These are phyloP conservation scores for Allenopithecus nigroviridis DNA, from an alignment of 2,797 vertebrate genomes.

Conservation along the genomic window DNA sequence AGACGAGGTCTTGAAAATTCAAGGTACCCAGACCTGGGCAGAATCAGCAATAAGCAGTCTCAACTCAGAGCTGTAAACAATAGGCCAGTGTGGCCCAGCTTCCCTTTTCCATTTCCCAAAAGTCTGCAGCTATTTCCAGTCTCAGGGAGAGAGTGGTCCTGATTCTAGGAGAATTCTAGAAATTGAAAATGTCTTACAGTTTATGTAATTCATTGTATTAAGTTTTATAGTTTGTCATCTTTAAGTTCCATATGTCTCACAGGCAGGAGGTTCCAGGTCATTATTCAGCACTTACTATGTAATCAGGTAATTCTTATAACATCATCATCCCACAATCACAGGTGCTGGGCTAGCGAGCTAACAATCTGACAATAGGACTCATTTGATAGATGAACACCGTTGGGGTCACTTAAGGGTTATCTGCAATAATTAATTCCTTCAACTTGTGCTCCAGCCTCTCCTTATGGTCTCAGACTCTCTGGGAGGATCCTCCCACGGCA, in stretches of 20 bases:
- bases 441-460: background rate
- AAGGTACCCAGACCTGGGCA: background rate
- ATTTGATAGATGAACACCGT: background rate
- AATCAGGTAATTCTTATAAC: background rate
- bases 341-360: background rate
- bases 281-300: conserved; percentile 19
- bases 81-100: background rate
- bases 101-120: background rate
- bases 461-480: background rate
- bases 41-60: background rate
- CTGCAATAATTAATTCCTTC: conserved; percentile 17
- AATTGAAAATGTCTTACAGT: background rate
- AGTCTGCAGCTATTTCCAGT: background rate
- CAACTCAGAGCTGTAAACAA: background rate
- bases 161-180: background rate
- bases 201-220: background rate
- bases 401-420: background rate
- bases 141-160: background rate
- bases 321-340: background rate
- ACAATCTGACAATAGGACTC: background rate
- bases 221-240: background rate
- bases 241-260: conserved; percentile 14
- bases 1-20: background rate
- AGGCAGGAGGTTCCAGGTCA: conserved; percentile 32
- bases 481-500: background rate